Percentiles rank a stretch among this genome's conserved stretches.
Evolutionary conservation across 2,113 vertebrate genomes (phyloP).

Genomic region (Redunca redunca): DNA sequence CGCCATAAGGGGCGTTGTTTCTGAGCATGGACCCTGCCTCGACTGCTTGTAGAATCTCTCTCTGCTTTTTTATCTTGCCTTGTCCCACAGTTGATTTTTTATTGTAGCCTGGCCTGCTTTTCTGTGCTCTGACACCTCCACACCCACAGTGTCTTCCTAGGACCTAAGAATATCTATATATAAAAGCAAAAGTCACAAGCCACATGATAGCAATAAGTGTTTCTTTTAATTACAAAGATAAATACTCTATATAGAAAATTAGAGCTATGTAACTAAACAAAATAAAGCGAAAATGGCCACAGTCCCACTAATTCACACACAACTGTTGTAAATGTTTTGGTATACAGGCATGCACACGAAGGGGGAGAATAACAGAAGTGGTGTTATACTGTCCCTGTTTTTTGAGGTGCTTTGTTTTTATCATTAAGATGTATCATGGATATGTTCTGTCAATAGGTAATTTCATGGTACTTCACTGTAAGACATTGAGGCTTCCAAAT

Average conservation of each 20-base stretch:
- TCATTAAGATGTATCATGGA: neutral
- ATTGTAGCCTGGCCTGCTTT: neutral
- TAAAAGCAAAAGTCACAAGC: neutral
- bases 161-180: neutral
- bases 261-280: neutral
- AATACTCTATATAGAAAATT: neutral
- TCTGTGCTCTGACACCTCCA: neutral
- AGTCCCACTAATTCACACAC: neutral
- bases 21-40: fast-evolving
- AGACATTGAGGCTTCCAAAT: neutral
- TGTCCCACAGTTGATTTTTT: neutral
- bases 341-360: neutral
- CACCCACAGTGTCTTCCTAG: neutral
- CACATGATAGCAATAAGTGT: neutral
- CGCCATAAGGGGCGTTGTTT: neutral
- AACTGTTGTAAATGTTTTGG: neutral
- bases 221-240: neutral
- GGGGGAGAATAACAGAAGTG: neutral
- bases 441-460: neutral
- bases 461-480: neutral
- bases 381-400: neutral
- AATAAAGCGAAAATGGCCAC: neutral
- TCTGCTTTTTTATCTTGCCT: neutral
- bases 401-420: neutral
- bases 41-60: neutral